A percentile compares a stretch with the other conserved stretches of the same genome.
Evolutionary conservation across 2,113 vertebrate genomes (phyloP).

Genomic region (Alosa alosa): DNA sequence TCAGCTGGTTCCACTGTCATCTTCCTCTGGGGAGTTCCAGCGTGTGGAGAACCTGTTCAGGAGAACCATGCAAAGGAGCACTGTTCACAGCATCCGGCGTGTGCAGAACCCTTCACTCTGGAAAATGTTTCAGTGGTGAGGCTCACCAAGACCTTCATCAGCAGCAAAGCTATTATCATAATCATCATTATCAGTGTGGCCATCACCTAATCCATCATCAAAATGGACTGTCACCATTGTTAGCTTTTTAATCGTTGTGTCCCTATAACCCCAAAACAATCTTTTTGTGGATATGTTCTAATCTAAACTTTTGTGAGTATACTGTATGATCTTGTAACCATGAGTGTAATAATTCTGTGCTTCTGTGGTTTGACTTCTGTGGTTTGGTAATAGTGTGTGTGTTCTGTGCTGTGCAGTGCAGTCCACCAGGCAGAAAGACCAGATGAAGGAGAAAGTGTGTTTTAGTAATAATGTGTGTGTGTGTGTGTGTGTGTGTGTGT

Average conservation of each 20-base stretch:
- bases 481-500: neutral
- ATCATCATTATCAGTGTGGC: neutral
- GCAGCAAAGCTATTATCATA: neutral
- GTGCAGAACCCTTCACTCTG: conserved; percentile 82
- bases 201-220: neutral
- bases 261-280: no score
- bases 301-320: neutral
- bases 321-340: neutral
- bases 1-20: conserved; percentile 68
- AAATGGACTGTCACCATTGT: neutral
- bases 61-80: conserved; percentile 71
- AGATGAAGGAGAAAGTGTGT: no score
- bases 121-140: conserved; percentile 81
- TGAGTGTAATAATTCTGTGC: no score
- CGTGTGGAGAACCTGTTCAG: conserved; percentile 67
- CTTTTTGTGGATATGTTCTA: neutral
- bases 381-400: neutral
- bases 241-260: neutral
- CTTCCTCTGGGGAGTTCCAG: conserved; percentile 55
- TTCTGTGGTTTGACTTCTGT: no score
- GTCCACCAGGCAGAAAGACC: no score
- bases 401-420: neutral
- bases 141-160: neutral
- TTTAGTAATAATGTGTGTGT: no score
- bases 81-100: conserved; percentile 73